Evolutionary conservation across 2,113 vertebrate species (phyloP), one percentile per base, ranked within the genome.

Genomic region (Thamnaconus septentrionalis): DNA sequence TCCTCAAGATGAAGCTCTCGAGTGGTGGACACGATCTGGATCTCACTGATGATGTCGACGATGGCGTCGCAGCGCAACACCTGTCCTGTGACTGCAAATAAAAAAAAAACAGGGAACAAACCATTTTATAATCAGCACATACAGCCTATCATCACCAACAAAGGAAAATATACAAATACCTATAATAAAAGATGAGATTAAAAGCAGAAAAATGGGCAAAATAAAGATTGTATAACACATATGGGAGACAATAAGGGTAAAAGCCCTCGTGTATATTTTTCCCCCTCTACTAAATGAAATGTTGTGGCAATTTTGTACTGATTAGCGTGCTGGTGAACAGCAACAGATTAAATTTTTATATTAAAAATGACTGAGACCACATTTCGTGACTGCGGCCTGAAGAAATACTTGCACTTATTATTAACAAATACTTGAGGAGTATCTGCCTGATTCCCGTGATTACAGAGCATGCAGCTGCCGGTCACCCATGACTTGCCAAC

Each of bases 1-100:
- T 99, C 96, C 79, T 99, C 97, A 4, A 99, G 91, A 69, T 98
- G 96, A 0, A 99, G 93, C 70, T 99, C 97, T 4, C 96, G 93
- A 5, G 96, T 99, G 6, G 97, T 98, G 31, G 97, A 99, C 52
- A 96, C 94, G 0, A 99, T 92, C 74, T 95, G 94, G 67, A 99
- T 96, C 55, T 85, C 93, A 1, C 88, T 94, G 79, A 99, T 97
- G 51, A 95, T 80, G 77, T 98, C 97, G 0, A 98, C 94, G 0
- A 98, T 98, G 42, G 94, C 96, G 7, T 98, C 97, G 12, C 97
- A 98, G 41, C 95, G 95, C 59, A 99, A 89, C 3, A 98, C 91
- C 75, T 96, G 95, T 5, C 97, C 97, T 0, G 95, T 96, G 57
- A 93, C 97, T 98, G 78, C 41, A 71, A 68, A 53, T 3, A 0